Evolutionary conservation across 2,888 invertebrate genomes (phyloP), one percentile per base, ranked within the genome.

Genomic region (Andrena hattorfiana): DNA sequence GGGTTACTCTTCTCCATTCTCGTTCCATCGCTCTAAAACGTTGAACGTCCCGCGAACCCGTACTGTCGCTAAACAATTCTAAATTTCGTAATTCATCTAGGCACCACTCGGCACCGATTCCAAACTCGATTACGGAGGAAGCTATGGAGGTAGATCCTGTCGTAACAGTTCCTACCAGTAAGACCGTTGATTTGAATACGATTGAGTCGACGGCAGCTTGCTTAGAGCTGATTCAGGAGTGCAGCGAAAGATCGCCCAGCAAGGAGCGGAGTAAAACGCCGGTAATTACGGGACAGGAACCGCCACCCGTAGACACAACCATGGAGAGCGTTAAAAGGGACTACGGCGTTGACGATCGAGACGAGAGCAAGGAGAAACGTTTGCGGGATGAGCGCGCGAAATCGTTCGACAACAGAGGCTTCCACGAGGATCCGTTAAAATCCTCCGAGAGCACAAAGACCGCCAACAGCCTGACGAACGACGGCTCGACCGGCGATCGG

Each of bases 201-300:
- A 70, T 87, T 23, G 90, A 89, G 63, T 85, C 86, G 8, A 94
- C 94, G 16, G 94, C 94, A 2, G 94, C 93, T 64, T 95, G 94
- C 89, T 87, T 94, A 10, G 95, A 95, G 89, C 90, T 95, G 76
- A 92, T 94, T 54, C 94, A 94, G 87, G 94, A 95, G 87, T 93
- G 93, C 20, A 93, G 94, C 85, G 93, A 94, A 88, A 91, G 92
- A 72, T 92, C 92, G 7, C 90, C 91, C 48, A 93, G 89, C 87
- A 90, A 94, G 89, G 93, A 94, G 87, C 90, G 93, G 59, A 90
- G 90, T 81, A 94, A 93, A 90, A 94, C 91, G 90, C 94, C 90
- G 87, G 93, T 91, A 90, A 81, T 60, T 0, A 49, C 0, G 6
- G 81, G 63, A 20, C 51, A 48, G 10, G 32, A 77, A 32, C 70